Base-by-base conservation (phyloP, 1,140 invertebrate genomes). In the Araneus ventricosus region DNA sequence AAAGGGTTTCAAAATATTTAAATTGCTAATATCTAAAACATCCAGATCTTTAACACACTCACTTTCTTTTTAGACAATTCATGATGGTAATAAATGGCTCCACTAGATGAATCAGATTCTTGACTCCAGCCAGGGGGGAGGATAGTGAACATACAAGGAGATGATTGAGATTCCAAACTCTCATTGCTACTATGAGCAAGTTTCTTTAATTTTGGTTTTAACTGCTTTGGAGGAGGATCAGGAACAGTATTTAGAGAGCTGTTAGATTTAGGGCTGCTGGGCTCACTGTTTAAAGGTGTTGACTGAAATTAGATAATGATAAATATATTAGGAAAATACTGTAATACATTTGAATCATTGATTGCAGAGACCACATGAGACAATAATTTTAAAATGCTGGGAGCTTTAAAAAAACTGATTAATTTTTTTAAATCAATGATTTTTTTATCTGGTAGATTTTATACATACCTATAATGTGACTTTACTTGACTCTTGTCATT, bases 21-120 rank as follows among this genome's bases (percentile, higher is more conserved):
- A 61, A 61, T 61, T n/a, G 24, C 20, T 61, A 61, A 61, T 27
- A 63, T 4, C 24, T 24, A 24, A 61, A 61, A 24, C 24, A 24
- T n/a, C 14, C 14, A 5, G 24, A 61, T 61, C 24, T 24, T 5
- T 61, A 6, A 61, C 20, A 27, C 20, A 34, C 94, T 93, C 94
- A 96, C 95, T 95, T 95, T 96, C 67, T 95, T 95, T 45, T 95
- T 95, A 70, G 94, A 94, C 0, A 85, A 34, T 39, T 94, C 91
- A 94, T 95, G 95, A 52, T 95, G 94, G 94, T 95, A 95, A 90
- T 94, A 95, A 6, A 94, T 80, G 79, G 94, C 94, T 10, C 94
- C 95, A 52, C 94, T 94, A 57, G 94, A 94, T 37, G 93, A 93
- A 94, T 96, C 95, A 70, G 94, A 89, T 70, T 94, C 90, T 84